phyloP scores from a whole-genome alignment of 2,888 invertebrate species.

The Papilio demoleus region DNA sequence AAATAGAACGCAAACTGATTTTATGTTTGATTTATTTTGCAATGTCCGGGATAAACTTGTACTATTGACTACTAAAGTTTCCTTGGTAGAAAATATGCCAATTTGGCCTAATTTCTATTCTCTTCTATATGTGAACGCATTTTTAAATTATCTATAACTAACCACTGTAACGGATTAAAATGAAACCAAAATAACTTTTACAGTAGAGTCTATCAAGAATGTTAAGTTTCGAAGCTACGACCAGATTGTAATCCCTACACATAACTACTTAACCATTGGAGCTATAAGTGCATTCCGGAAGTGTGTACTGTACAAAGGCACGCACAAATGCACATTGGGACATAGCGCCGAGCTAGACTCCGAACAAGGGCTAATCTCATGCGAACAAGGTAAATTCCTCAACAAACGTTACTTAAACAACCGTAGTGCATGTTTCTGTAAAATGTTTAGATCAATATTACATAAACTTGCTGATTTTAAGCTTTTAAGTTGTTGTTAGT shows the following conservation, averaged over 20 bases:
- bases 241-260: not conserved
- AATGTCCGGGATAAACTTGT: too few relatives aligned
- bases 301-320: constrained; percentile 9
- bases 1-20: constrained; percentile 3
- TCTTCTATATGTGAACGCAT: too few relatives aligned
- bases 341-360: constrained; percentile 11
- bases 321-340: constrained; percentile 20
- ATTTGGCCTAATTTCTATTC: too few relatives aligned
- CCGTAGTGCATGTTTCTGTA: not conserved
- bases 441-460: constrained; percentile 10
- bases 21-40: constrained; percentile 4
- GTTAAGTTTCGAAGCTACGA: too few relatives aligned
- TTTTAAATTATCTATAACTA: too few relatives aligned
- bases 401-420: constrained; percentile 7
- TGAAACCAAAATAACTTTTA: too few relatives aligned
- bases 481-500: not conserved
- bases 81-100: too few relatives aligned
- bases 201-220: not conserved
- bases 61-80: too few relatives aligned
- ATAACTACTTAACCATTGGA: not conserved
- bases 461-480: not conserved
- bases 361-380: constrained; percentile 30
- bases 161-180: too few relatives aligned
- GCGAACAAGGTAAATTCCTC: constrained; percentile 27
- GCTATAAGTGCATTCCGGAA: not conserved